phyloP scores from a whole-genome alignment of 2,113 vertebrate genomes.

The Parus major region DNA sequence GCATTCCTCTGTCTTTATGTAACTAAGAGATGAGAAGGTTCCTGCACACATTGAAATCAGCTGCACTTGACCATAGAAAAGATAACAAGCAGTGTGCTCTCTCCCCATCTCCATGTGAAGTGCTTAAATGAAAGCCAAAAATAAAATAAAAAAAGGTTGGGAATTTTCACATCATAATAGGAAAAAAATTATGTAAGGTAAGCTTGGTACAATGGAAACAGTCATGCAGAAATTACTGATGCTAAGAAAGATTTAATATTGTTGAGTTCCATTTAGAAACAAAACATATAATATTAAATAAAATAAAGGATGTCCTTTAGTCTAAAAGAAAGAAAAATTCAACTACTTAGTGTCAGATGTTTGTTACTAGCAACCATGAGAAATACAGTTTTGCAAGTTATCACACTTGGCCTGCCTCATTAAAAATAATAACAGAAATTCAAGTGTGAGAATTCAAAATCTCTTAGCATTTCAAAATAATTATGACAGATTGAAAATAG shows the following conservation, averaged over 20 bases:
- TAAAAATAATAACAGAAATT: background rate
- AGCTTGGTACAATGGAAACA: background rate
- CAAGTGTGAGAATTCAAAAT: background rate
- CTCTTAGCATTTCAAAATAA: background rate
- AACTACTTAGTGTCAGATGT: background rate
- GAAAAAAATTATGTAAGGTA: background rate
- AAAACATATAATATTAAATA: background rate
- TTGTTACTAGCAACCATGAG: background rate
- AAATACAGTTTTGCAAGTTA: background rate
- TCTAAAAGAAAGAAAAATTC: background rate
- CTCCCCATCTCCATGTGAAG: background rate
- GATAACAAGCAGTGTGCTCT: background rate
- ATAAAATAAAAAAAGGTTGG: too few relatives aligned
- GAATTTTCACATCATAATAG: background rate
- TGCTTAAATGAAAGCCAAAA: background rate
- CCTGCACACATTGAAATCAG: background rate
- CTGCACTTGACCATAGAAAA: background rate
- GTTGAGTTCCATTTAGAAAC: background rate
- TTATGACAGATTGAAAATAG: background rate
- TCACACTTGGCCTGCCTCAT: background rate
- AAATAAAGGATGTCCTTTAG: background rate
- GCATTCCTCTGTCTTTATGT: background rate
- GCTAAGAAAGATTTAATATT: background rate
- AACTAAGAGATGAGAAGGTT: background rate
- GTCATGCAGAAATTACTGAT: background rate